phyloP scores from a whole-genome alignment of 2,797 vertebrate genomes.

The Brotula barbata region DNA sequence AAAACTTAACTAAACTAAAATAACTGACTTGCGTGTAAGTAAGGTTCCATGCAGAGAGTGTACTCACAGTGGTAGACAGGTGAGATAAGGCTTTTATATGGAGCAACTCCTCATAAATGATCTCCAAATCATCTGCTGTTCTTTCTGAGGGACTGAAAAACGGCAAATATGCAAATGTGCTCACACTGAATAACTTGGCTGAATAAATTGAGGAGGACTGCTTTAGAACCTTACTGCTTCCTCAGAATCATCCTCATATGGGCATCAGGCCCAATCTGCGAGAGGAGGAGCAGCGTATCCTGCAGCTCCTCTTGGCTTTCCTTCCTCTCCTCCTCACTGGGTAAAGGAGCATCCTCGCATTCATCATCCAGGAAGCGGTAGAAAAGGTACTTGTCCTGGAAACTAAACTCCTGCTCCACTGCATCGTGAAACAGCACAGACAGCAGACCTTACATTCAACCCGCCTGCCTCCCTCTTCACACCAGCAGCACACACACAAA shows the following conservation, averaged over 20 bases:
- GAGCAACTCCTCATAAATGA: conserved; percentile 96
- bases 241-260: conserved; percentile 98
- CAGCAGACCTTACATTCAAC: not conserved
- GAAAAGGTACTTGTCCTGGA: conserved; percentile 99
- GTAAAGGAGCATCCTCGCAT: conserved; percentile 83
- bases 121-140: conserved; percentile 92
- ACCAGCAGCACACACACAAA: conserved; percentile 8
- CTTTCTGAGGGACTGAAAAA: conserved; percentile 89
- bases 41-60: too few relatives aligned
- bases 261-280: conserved; percentile 95
- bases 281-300: conserved; percentile 91
- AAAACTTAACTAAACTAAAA: too few relatives aligned
- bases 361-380: conserved; percentile 98
- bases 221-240: conserved; percentile 83
- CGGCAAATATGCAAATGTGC: conserved; percentile 25
- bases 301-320: conserved; percentile 94
- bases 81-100: conserved; percentile 98
- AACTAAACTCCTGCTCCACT: conserved; percentile 95
- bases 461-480: not conserved
- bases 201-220: not conserved
- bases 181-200: conserved; percentile 13
- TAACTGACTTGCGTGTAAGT: too few relatives aligned
- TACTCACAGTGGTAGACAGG: conserved; percentile 94
- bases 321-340: conserved; percentile 88
- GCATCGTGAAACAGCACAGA: conserved; percentile 25